phyloP scores from a whole-genome alignment of 2,888 invertebrate genomes.

The Autographa gamma region DNA sequence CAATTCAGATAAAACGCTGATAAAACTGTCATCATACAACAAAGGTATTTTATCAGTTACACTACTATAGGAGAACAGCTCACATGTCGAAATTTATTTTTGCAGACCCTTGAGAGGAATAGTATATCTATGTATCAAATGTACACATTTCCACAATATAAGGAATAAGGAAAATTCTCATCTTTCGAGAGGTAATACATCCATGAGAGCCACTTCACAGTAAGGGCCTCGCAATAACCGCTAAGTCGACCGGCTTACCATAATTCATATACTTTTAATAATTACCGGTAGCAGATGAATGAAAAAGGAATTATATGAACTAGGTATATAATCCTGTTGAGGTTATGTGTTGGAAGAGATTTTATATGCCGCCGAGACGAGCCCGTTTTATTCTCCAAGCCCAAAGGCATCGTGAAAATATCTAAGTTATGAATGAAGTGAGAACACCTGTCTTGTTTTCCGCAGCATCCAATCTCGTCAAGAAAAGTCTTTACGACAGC shows the following conservation, averaged over 20 bases:
- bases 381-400: background rate
- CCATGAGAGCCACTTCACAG: background rate
- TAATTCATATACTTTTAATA: background rate
- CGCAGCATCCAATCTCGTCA: constrained; percentile 47
- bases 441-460: constrained; percentile 30
- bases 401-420: constrained; percentile 1
- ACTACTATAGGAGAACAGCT: background rate
- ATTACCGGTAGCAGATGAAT: background rate
- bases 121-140: background rate
- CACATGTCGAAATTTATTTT: background rate
- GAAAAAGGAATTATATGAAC: background rate
- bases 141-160: background rate
- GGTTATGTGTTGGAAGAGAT: background rate
- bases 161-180: constrained; percentile 14
- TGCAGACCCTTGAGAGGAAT: background rate
- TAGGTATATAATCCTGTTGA: background rate
- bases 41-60: background rate
- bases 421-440: constrained; percentile 50
- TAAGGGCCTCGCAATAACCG: background rate
- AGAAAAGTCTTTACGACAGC: constrained; percentile 49
- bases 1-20: constrained; percentile 14
- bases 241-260: background rate
- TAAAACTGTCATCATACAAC: constrained; percentile 1
- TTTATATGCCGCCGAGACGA: background rate
- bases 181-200: constrained; percentile 33